A percentile compares a stretch with the other conserved stretches of the same genome.
These are phyloP conservation scores for Tenthredo livida DNA, from an alignment of 2,888 invertebrate genomes.

Conservation along the genomic window DNA sequence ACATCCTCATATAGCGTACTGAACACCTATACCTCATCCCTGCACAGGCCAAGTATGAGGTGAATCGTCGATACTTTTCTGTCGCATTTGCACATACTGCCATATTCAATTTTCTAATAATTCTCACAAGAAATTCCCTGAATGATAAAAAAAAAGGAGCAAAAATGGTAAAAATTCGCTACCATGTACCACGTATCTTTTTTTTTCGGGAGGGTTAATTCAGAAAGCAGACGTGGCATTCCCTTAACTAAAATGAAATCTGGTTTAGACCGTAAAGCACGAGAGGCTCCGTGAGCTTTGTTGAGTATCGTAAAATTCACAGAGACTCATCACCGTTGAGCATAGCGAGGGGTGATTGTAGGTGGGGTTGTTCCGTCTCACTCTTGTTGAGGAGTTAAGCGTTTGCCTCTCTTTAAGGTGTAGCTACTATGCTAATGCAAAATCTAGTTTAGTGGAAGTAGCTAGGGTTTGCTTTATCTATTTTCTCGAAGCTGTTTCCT, in stretches of 20 bases:
- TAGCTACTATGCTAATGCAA: conserved; percentile 49
- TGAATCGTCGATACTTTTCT: background rate
- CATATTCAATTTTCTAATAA: background rate
- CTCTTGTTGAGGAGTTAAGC: conserved; percentile 14
- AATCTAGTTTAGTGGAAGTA: conserved; percentile 49
- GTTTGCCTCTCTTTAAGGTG: conserved; percentile 2
- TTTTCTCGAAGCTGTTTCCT: conserved; percentile 27
- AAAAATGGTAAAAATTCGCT: background rate
- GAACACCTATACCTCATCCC: background rate
- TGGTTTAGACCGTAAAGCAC: conserved; percentile 45
- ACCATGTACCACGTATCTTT: background rate
- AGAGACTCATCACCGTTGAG: conserved; percentile 50
- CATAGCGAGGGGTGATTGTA: conserved; percentile 24
- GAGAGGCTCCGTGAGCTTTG: conserved; percentile 29
- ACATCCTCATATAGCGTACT: background rate
- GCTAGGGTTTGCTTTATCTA: conserved; percentile 50
- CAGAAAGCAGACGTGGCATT: background rate
- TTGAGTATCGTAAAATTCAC: conserved; percentile 52
- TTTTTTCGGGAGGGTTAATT: background rate
- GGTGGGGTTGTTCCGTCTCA: background rate
- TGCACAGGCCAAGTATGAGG: background rate
- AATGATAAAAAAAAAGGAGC: background rate
- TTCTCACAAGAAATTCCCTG: background rate
- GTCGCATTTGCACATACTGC: background rate
- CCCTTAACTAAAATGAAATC: conserved; percentile 53